These are phyloP conservation scores for Camponotus pennsylvanicus DNA, from an alignment of 1,140 invertebrate species.

Conservation along the genomic window DNA sequence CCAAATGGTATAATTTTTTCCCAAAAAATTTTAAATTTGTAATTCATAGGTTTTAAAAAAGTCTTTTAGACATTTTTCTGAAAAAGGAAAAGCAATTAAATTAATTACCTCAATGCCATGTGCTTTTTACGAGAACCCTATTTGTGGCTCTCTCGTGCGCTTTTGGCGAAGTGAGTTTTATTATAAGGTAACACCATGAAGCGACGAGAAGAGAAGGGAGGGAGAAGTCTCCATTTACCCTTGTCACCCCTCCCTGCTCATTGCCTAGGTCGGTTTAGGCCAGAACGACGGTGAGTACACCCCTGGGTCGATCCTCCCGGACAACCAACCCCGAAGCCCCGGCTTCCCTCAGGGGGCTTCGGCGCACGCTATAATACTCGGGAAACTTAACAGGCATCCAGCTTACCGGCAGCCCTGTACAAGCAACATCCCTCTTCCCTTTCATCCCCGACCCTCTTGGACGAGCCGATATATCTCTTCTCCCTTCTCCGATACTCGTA, in stretches of 20 bases:
- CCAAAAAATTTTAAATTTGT: background rate
- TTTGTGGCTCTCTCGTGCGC: conserved; percentile 56
- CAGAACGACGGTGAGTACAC: conserved; percentile 54
- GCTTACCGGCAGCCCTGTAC: conserved; percentile 67
- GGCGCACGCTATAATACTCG: conserved; percentile 64
- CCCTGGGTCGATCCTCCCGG: conserved; percentile 68
- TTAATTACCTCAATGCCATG: conserved; percentile 26
- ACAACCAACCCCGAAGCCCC: conserved; percentile 67
- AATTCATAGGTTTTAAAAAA: background rate
- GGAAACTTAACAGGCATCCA: conserved; percentile 76
- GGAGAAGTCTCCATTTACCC: background rate
- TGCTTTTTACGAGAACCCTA: background rate
- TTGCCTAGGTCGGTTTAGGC: conserved; percentile 60
- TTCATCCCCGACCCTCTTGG: conserved; percentile 1
- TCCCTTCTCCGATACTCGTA: background rate
- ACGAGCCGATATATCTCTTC: background rate
- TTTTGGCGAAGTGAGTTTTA: conserved; percentile 63
- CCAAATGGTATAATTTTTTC: background rate
- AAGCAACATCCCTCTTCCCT: conserved; percentile 47
- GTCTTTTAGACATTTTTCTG: background rate
- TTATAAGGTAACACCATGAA: conserved; percentile 2
- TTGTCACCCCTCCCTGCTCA: background rate
- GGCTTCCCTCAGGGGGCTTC: conserved; percentile 68
- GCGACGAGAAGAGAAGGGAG: background rate
- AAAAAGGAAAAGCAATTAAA: background rate